Evolutionary conservation across 2,888 invertebrate species (phyloP).

Genomic region (Sinopyrophorus schimmeli): DNA sequence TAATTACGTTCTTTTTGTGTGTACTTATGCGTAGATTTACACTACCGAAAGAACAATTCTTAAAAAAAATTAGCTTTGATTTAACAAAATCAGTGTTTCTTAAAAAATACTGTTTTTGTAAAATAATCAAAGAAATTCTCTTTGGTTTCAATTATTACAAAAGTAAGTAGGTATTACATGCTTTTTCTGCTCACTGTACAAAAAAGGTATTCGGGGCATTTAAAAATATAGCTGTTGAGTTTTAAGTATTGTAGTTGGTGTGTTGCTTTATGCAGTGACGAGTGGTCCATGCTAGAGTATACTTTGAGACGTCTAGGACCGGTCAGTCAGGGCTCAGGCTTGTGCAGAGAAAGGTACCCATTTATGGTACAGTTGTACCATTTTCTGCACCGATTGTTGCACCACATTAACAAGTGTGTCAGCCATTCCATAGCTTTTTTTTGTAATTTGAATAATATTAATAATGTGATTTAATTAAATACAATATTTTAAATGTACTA

Average conservation of each 20-base stretch:
- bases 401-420: slow-evolving; percentile 42
- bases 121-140: too few relatives aligned
- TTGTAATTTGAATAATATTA: slow-evolving; percentile 18
- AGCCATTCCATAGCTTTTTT: slow-evolving; percentile 14
- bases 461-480: neutral
- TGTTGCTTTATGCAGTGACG: slow-evolving; percentile 53
- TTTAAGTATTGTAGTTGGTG: slow-evolving; percentile 40
- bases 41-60: too few relatives aligned
- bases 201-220: too few relatives aligned
- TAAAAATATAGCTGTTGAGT: slow-evolving; percentile 2
- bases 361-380: slow-evolving; percentile 44
- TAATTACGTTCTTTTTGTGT: too few relatives aligned
- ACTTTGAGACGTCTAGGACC: slow-evolving; percentile 55
- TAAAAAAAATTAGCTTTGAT: too few relatives aligned
- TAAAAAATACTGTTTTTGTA: too few relatives aligned
- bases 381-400: slow-evolving; percentile 52
- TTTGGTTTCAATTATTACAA: too few relatives aligned
- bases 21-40: too few relatives aligned
- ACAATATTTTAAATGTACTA: neutral
- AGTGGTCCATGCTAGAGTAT: slow-evolving; percentile 55
- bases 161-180: too few relatives aligned
- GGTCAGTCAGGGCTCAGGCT: slow-evolving; percentile 55
- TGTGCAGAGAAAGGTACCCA: slow-evolving; percentile 61
- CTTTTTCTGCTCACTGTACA: too few relatives aligned
- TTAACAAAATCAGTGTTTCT: too few relatives aligned